phyloP scores from a whole-genome alignment of 2,113 vertebrate species.

The western clawed frog (Xenopus tropicalis) region UCB_Xtro_10.0 CM004443.2:11072001-11072500 shows the following conservation, averaged over 20 bases:
- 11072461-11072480: not conserved
- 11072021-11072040: not conserved
- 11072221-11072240: not conserved
- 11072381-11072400: constrained; percentile 17
- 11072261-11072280: constrained; percentile 1
- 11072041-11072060: not conserved
- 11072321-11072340: constrained; percentile 1
- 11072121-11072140: too few species aligned
- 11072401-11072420: not conserved
- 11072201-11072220: too few species aligned
- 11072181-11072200: too few species aligned
- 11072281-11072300: constrained; percentile 7
- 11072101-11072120: too few species aligned
- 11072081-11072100: too few species aligned
- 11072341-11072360: constrained; percentile 12
- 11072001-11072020: not conserved
- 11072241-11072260: constrained; percentile 1
- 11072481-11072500: too few species aligned
- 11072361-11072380: constrained; percentile 5
- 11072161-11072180: too few species aligned
- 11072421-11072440: not conserved
- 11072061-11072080: too few species aligned
- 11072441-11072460: not conserved
- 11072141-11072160: too few species aligned
- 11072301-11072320: not conserved